These are phyloP conservation scores for Baryphthengus martii DNA, from an alignment of 2,113 vertebrate genomes.

Conservation along the genomic window DNA sequence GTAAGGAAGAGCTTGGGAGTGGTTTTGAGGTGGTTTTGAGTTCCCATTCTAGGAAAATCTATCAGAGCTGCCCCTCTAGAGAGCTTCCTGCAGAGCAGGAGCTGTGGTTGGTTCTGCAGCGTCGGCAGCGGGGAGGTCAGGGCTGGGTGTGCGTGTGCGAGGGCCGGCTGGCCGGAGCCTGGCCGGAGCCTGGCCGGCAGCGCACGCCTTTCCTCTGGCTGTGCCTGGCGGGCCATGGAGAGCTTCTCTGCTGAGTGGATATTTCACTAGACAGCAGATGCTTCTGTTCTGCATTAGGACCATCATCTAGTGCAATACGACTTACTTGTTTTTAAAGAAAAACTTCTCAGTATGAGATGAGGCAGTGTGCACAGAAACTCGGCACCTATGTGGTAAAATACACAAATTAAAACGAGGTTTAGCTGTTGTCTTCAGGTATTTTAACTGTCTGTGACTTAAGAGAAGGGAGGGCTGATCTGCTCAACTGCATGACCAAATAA, in stretches of 20 bases:
- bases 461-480: background rate
- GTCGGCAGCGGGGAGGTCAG: fast-evolving
- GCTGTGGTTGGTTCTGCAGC: background rate
- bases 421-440: background rate
- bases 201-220: background rate
- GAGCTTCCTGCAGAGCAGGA: background rate
- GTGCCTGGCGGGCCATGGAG: background rate
- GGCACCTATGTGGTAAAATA: background rate
- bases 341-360: background rate
- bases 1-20: background rate
- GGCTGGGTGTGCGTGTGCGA: fast-evolving
- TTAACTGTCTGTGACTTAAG: background rate
- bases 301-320: background rate
- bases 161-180: background rate
- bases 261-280: background rate
- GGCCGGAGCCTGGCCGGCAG: background rate
- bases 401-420: background rate
- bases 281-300: background rate
- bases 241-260: background rate
- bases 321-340: background rate
- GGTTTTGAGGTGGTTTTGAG: background rate
- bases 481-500: background rate
- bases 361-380: fast-evolving
- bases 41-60: background rate
- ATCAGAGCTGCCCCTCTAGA: background rate